A percentile compares a stretch with the other conserved stretches of the same genome.
These are phyloP conservation scores for Lanius ludovicianus DNA, from an alignment of 2,113 vertebrate species.

Conservation along the genomic window DNA sequence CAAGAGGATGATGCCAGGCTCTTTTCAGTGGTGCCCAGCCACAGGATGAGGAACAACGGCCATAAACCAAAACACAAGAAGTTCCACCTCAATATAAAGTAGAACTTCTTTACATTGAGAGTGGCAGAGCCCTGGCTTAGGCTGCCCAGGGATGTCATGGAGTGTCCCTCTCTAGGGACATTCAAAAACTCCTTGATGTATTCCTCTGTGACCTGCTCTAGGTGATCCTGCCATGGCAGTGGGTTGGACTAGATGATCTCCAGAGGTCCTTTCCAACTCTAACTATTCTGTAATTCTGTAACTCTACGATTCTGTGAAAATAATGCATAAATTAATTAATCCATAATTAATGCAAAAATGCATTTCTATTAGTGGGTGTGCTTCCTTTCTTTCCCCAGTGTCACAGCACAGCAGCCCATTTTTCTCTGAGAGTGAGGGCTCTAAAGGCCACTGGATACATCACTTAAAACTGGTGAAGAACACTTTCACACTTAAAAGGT, in stretches of 20 bases:
- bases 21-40: not conserved
- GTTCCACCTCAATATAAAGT: not conserved
- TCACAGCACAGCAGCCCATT: not conserved
- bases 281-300: not conserved
- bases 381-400: not conserved
- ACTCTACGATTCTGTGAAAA: not conserved
- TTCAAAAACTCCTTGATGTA: not conserved
- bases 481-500: not conserved
- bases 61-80: not conserved
- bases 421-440: not conserved
- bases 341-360: not conserved
- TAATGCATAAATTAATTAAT: not conserved
- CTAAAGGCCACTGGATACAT: not conserved
- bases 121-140: not conserved
- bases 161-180: not conserved
- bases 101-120: not conserved
- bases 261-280: not conserved
- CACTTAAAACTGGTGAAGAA: not conserved
- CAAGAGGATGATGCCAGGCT: not conserved
- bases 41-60: not conserved
- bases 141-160: rapidly evolving
- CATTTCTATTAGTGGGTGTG: not conserved
- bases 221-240: not conserved
- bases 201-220: not conserved
- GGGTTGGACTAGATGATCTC: not conserved